Evolutionary conservation across 1,140 invertebrate genomes (phyloP), one percentile per base, ranked within the genome.

Genomic region (Venustaconcha ellipsiformis): DNA sequence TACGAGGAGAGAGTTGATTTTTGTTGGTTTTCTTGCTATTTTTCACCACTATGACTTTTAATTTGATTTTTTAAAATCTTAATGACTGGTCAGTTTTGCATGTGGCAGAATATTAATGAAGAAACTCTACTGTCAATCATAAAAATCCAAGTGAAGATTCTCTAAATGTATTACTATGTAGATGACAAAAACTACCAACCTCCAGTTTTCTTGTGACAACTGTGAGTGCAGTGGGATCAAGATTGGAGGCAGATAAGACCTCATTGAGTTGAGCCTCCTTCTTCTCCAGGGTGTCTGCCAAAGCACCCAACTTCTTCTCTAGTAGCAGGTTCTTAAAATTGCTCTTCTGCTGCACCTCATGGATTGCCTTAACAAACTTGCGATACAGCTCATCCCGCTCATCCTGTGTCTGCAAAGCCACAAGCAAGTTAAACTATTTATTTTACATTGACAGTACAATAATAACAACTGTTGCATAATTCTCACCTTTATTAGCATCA

Each of bases 301-400:
- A 83, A 14, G 93, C 92, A 59, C 92, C 88, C n/a, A 95, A 89
- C 87, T 95, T 94, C 84, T 94, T 94, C 86, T 95, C 94, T 48
- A 95, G 86, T 3, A 95, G 87, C 0, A 94, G 91, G 83, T 94
- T 94, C 86, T 95, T 94, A 63, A 95, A 90, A 48, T 93, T 93
- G 1, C 94, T 93, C 87, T 95, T 95, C 86, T 96, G 95, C 89
- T 96, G 95, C 8, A 96, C 92, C 86, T 96, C 95, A 26, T 96
- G 90, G 73, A 97, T 93, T 3, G 95, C 94, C 72, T 93, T 93
- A 17, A 95, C 92, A 88, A 97, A 97, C 88, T 93, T 93, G 13
- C 92, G 89, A 84, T 96, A 94, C 23, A 97, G 86, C 66, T 95
- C 94, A 83, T 96, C 94, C 57, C 95, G 92, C 88, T 97, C 96